Evolutionary conservation across 2,797 vertebrate species (phyloP).

Genomic region (Etheostoma perlongum): DNA sequence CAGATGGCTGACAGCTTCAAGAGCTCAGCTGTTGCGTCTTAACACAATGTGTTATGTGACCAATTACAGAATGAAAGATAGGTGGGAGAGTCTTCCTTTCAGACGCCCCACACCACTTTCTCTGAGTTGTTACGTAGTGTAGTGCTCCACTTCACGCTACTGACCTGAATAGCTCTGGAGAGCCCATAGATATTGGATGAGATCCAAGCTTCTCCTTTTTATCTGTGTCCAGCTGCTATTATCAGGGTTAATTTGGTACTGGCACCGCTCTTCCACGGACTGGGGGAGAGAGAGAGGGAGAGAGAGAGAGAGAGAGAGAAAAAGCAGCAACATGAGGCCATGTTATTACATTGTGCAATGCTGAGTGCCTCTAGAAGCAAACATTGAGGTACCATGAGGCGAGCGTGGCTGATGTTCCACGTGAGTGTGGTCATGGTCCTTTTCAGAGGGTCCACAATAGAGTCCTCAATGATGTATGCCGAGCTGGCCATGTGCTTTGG

Average conservation of each 20-base stretch:
- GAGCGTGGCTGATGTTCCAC: constrained; percentile 97
- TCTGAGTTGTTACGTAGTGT: neutral
- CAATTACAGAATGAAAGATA: constrained; percentile 26
- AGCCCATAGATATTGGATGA: constrained; percentile 93
- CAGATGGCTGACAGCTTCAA: neutral
- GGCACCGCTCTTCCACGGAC: constrained; percentile 95
- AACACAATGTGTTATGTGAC: constrained; percentile 36
- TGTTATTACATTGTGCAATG: neutral
- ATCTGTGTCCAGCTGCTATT: constrained; percentile 94
- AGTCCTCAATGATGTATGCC: constrained; percentile 97
- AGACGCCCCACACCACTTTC: constrained; percentile 6
- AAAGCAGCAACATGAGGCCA: constrained; percentile 29
- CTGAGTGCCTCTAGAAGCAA: neutral
- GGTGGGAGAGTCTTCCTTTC: constrained; percentile 9
- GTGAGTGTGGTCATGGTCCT: constrained; percentile 95
- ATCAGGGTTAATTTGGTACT: constrained; percentile 90
- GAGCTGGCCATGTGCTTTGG: constrained; percentile 93
- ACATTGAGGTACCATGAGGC: constrained; percentile 89
- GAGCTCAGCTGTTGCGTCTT: constrained; percentile 40
- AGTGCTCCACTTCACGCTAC: constrained; percentile 54
- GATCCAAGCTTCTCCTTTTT: constrained; percentile 96
- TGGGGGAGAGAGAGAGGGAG: constrained; percentile 52
- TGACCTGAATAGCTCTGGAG: constrained; percentile 95
- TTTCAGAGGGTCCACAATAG: constrained; percentile 93
- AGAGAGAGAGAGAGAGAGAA: neutral